phyloP scores from a whole-genome alignment of 2,888 invertebrate species.

The Trichopria drosophilae region DNA sequence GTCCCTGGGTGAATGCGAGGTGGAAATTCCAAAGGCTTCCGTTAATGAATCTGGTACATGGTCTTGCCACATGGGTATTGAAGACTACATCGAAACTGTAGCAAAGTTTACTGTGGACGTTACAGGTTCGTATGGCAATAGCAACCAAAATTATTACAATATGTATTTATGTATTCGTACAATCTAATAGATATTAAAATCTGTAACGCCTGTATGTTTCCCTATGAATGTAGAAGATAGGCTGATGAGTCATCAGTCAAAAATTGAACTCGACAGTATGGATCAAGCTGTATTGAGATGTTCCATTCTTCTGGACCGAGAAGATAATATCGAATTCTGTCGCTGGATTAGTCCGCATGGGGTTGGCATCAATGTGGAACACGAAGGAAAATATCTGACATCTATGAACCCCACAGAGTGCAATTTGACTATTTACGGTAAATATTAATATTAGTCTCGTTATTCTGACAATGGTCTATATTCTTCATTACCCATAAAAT shows the following conservation, averaged over 20 bases:
- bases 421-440: too few species aligned
- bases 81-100: conserved; percentile 35
- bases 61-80: conserved; percentile 43
- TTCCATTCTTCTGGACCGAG: conserved; percentile 25
- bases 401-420: too few species aligned
- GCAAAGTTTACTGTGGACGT: conserved; percentile 39
- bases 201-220: conserved; percentile 14
- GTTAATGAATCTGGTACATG: conserved; percentile 40
- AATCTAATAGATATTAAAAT: too few species aligned
- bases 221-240: conserved; percentile 2
- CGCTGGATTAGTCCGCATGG: conserved; percentile 40
- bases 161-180: too few species aligned
- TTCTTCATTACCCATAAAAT: too few species aligned
- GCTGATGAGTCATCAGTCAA: conserved; percentile 16
- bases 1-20: conserved; percentile 41
- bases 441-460: too few species aligned
- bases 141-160: conserved; percentile 12
- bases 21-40: conserved; percentile 33
- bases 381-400: too few species aligned
- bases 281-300: too few species aligned
- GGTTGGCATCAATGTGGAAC: conserved; percentile 23
- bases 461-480: too few species aligned
- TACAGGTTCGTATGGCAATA: too few species aligned
- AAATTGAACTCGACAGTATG: too few species aligned
- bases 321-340: conserved; percentile 33